Evolutionary conservation across 2,888 invertebrate species (phyloP), one percentile per base, ranked within the genome.

Genomic region (Pristionchus entomophagus): DNA sequence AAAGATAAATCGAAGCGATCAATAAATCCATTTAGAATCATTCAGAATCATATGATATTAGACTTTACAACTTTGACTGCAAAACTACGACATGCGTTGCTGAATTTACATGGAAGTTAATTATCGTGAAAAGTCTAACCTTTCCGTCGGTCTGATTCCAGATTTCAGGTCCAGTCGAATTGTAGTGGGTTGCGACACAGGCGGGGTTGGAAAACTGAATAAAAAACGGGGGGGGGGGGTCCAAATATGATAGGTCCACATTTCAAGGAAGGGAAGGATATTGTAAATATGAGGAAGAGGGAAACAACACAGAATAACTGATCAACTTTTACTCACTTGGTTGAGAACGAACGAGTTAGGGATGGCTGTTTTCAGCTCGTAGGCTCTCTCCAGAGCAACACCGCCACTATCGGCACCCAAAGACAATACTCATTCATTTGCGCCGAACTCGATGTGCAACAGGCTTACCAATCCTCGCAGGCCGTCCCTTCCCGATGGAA

Each of bases 111-210:
- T n/a, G 5, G n/a, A n/a, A n/a, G n/a, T n/a, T n/a, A n/a, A n/a
- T n/a, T n/a, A 3, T 51, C 14, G n/a, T n/a, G n/a, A n/a, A n/a
- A n/a, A n/a, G n/a, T 22, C 82, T 69, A 2, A 90, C 90, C 85
- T 92, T 90, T 84, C 93, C 93, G 38, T 91, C 87, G 5, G 93
- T 93, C 86, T 93, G 93, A 45, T 88, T 86, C 92, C 92, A 93
- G 84, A 93, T 93, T 89, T 93, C 93, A 3, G 92, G 92, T 14
- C 93, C 93, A 1, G 93, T 93, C 3, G 92, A 92, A 26, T 89
- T 88, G 82, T 93, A 92, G 87, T 93, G 93, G 49, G 91, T 91
- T 65, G 88, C 88, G 22, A 92, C 92, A 83, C 93, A 93, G 51
- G 90, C 89, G 0, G 90, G 90, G 84, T 93, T 92, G 12, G 84